Evolutionary conservation across 2,888 invertebrate species (phyloP).

Genomic region (Archips xylosteana): DNA sequence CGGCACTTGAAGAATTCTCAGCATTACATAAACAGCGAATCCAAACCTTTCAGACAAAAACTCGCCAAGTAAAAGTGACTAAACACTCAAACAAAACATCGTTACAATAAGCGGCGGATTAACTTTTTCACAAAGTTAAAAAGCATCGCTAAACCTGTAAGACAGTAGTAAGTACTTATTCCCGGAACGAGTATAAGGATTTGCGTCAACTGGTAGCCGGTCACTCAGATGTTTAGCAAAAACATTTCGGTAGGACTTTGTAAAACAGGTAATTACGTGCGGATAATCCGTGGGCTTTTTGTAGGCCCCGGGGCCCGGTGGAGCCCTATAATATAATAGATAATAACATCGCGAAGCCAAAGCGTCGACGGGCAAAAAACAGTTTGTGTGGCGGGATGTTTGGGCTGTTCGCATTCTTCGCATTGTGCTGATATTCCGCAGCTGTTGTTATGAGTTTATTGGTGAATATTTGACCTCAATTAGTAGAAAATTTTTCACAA

Average conservation of each 20-base stretch:
- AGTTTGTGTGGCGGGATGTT: slow-evolving; percentile 9
- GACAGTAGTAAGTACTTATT: not conserved
- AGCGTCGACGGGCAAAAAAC: slow-evolving; percentile 6
- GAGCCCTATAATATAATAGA: slow-evolving; percentile 1
- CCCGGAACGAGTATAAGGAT: not conserved
- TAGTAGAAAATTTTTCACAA: not conserved
- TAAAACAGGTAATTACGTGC: slow-evolving; percentile 15
- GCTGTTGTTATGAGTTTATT: slow-evolving; percentile 6
- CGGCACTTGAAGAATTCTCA: no score
- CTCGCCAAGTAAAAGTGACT: not conserved
- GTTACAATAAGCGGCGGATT: not conserved
- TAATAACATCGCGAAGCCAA: slow-evolving; percentile 9
- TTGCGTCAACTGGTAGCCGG: slow-evolving; percentile 12
- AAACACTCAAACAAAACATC: not conserved
- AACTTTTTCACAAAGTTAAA: not conserved
- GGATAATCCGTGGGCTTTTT: slow-evolving; percentile 8
- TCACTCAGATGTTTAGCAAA: slow-evolving; percentile 17
- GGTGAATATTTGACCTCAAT: slow-evolving; percentile 3
- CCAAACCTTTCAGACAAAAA: not conserved
- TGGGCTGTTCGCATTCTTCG: slow-evolving; percentile 8
- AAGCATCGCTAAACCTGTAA: not conserved
- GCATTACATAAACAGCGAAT: not conserved
- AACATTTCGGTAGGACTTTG: slow-evolving; percentile 5
- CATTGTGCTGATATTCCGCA: slow-evolving; percentile 1
- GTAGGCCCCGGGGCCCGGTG: slow-evolving; percentile 5